Conservation (phyloP, 2,888 invertebrate genomes). For the Hanleya hanleyi region DNA sequence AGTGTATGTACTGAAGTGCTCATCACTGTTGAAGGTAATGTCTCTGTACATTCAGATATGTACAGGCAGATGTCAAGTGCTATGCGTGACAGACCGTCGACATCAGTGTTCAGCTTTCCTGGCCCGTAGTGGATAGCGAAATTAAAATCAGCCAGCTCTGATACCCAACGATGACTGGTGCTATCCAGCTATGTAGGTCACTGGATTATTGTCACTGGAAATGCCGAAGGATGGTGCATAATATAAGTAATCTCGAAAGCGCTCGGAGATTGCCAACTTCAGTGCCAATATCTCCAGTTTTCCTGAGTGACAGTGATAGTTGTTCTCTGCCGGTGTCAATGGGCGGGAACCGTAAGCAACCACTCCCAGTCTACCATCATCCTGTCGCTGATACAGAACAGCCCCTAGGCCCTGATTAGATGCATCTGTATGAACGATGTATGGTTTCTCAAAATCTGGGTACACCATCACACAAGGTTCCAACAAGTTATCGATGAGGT, state of each 20-base stretch:
- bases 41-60: slow-evolving; percentile 16
- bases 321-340: slow-evolving; percentile 13
- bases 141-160: slow-evolving; percentile 17
- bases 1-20: too few relatives aligned
- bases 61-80: slow-evolving; percentile 15
- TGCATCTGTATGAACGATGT: slow-evolving; percentile 22
- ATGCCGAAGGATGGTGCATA: slow-evolving; percentile 17
- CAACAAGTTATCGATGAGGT: slow-evolving; percentile 7
- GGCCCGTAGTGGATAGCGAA: slow-evolving; percentile 14
- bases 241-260: slow-evolving; percentile 24
- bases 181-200: slow-evolving; percentile 16
- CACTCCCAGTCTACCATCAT: slow-evolving; percentile 15
- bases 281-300: slow-evolving; percentile 25
- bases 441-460: slow-evolving; percentile 8
- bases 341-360: slow-evolving; percentile 21
- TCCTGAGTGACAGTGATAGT: slow-evolving; percentile 12
- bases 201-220: slow-evolving; percentile 23
- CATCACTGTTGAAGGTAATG: not conserved
- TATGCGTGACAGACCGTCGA: slow-evolving; percentile 22
- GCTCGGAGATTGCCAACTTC: slow-evolving; percentile 23
- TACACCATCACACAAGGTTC: slow-evolving; percentile 2
- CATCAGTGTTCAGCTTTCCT: slow-evolving; percentile 15
- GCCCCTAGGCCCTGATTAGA: slow-evolving; percentile 19
- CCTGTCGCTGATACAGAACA: slow-evolving; percentile 10
- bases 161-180: slow-evolving; percentile 11